phyloP scores from a whole-genome alignment of 2,113 vertebrate genomes.

The Pollimyrus isidori region DNA sequence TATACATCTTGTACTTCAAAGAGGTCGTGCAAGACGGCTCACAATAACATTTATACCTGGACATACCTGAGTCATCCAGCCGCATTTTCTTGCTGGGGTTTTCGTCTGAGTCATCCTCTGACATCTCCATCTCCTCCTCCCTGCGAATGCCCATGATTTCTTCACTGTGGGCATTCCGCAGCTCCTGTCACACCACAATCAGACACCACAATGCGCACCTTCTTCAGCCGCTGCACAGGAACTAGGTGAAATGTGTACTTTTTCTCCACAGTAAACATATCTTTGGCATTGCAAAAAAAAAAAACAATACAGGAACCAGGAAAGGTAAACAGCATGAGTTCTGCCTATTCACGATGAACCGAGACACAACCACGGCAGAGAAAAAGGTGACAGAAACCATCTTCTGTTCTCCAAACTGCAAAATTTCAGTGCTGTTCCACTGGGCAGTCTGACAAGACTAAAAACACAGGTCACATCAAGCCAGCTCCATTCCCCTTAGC shows the following conservation, averaged over 20 bases:
- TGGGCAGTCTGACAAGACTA: constrained; percentile 28
- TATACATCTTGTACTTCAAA: neutral
- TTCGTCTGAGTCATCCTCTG: constrained; percentile 80
- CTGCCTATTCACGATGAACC: neutral
- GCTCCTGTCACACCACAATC: constrained; percentile 67
- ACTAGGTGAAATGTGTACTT: neutral
- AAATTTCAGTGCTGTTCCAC: constrained; percentile 24
- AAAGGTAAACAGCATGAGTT: neutral
- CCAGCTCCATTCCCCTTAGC: constrained; percentile 22
- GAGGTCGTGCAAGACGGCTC: neutral
- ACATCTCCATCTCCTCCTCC: constrained; percentile 98
- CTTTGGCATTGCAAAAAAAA: neutral
- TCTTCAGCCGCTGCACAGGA: neutral
- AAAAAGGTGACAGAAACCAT: neutral
- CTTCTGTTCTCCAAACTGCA: constrained; percentile 23
- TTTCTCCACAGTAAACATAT: neutral
- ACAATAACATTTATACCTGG: neutral
- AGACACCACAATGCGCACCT: constrained; percentile 20
- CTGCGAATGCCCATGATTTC: constrained; percentile 91
- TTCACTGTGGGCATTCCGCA: constrained; percentile 88
- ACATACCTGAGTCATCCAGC: constrained; percentile 76
- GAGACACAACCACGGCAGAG: constrained; percentile 25
- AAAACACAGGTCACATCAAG: constrained; percentile 33
- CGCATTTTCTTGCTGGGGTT: constrained; percentile 74
- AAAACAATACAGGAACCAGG: neutral